Evolutionary conservation across 2,888 invertebrate species (phyloP).

Genomic region (Lycophotia porphyrea): DNA sequence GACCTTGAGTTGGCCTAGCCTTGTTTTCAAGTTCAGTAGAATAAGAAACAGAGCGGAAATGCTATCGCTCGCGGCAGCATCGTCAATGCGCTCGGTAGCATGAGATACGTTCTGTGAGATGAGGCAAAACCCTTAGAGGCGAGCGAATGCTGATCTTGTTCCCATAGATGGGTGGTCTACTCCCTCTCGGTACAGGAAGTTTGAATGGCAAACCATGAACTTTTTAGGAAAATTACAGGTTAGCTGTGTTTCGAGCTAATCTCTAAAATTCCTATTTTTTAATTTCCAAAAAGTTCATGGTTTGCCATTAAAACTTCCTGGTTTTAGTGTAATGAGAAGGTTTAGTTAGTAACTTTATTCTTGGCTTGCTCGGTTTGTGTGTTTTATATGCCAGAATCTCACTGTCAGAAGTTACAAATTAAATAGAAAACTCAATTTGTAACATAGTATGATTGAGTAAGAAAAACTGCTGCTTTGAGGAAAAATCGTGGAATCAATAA

Average conservation of each 20-base stretch:
- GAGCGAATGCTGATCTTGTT: background rate
- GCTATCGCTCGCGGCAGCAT: background rate
- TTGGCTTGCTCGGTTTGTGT: constrained; percentile 4
- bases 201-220: background rate
- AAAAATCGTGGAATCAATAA: constrained; percentile 1
- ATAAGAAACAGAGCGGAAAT: background rate
- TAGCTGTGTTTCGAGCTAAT: no score
- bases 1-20: background rate
- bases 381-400: constrained; percentile 3
- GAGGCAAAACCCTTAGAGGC: background rate
- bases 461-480: background rate
- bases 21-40: background rate
- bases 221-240: background rate
- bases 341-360: background rate
- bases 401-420: background rate
- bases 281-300: no score
- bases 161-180: background rate
- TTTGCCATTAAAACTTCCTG: no score
- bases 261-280: no score
- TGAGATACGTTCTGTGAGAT: background rate
- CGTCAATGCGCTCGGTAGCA: background rate
- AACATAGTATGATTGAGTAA: background rate
- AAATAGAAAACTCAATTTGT: constrained; percentile 3
- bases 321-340: constrained; percentile 5
- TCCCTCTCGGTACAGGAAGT: background rate